A percentile compares a stretch with the other conserved stretches of the same genome.
phyloP scores from a whole-genome alignment of 2,888 invertebrate genomes.

The Aricia artaxerxes region DNA sequence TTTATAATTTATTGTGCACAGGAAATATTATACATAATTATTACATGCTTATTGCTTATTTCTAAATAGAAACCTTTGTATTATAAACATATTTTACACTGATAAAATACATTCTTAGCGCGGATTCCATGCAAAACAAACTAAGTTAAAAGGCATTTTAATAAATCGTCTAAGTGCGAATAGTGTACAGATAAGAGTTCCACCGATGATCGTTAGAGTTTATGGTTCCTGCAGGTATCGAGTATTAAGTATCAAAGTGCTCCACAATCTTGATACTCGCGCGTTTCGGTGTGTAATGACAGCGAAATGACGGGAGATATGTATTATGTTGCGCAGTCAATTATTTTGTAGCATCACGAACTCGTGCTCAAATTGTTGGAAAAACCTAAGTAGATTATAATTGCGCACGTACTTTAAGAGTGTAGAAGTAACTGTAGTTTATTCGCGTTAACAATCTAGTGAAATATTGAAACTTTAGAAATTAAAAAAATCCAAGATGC shows the following conservation, averaged over 20 bases:
- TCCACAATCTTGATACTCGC: constrained; percentile 2
- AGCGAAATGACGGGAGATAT: not conserved
- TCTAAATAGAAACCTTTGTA: too few species aligned
- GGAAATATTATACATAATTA: too few species aligned
- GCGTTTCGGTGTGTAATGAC: not conserved
- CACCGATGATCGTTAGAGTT: not conserved
- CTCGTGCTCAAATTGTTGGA: not conserved
- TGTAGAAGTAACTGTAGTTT: too few species aligned
- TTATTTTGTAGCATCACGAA: not conserved
- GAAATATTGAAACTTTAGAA: too few species aligned
- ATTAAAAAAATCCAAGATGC: too few species aligned
- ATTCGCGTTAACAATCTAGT: too few species aligned
- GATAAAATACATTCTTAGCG: too few species aligned
- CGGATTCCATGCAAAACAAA: not conserved
- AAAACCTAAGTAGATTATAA: constrained; percentile 2
- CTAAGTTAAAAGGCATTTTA: not conserved
- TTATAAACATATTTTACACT: too few species aligned
- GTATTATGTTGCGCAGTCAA: not conserved
- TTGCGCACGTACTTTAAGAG: not conserved
- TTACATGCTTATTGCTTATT: too few species aligned
- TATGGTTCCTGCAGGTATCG: not conserved
- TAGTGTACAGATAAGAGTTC: not conserved
- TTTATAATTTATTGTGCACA: too few species aligned
- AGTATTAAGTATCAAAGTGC: not conserved
- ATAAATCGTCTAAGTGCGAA: not conserved